Evolutionary conservation across 1,140 invertebrate species (phyloP), one percentile per base, ranked within the genome.

Genomic region (Drosophila punjabiensis): DNA sequence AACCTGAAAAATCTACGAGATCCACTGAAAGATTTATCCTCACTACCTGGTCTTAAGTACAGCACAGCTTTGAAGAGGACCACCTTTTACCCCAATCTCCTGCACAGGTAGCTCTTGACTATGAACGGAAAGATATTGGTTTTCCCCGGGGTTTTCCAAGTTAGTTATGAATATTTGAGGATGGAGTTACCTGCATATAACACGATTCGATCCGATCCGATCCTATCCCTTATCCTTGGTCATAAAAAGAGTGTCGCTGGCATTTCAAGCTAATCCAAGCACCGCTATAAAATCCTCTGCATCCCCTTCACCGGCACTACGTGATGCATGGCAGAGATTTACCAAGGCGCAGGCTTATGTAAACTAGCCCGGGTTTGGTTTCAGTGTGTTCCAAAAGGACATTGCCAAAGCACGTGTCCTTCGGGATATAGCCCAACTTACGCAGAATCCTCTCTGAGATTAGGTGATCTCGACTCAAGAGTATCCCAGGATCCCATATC

Each of bases 111-210:
- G 58, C 13, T 35, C 16, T 52, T 14, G 11, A 3, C n/a, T 30
- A 82, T 91, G 88, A 91, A 92, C 76, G 89, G 67, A 75, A 76
- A 48, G 33, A 30, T 30, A n/a, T 32, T 50, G 88, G 89, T 63
- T 91, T 91, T 92, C 63, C 88, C 88, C 35, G 71, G 88, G 88
- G 79, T 89, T 91, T 91, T 92, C 88, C 89, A 80, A 18, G 16
- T 20, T 33, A 60, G 48, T 81, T 75, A 77, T 91, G 84, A 91
- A 88, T 91, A 88, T 73, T 64, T 63, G 11, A 24, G 52, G 58
- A 56, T 43, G 60, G 33, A 67, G 37, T 61, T 90, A 87, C 73
- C 76, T 82, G 79, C 28, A 32, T 30, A 74, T 39, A 37, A 8
- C 11, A 24, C 14, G 41, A 39, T 24, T 4, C 61, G 35, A 76